phyloP scores from a whole-genome alignment of 2,113 vertebrate genomes.

The Ondatra zibethicus region DNA sequence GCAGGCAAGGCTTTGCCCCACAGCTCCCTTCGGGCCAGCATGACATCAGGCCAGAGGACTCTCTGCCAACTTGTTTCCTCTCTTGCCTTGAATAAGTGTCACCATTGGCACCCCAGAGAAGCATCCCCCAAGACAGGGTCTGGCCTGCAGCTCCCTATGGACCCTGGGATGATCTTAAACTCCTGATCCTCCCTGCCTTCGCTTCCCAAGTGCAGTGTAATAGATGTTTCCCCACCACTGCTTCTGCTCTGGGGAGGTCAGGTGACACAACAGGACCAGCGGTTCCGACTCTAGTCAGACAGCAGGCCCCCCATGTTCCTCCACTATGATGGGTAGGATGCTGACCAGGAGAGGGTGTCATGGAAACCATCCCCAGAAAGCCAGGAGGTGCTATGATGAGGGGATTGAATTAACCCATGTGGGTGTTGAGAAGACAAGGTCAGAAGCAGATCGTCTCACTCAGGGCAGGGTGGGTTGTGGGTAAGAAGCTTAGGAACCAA shows the following conservation, averaged over 20 bases:
- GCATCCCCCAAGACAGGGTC: not conserved
- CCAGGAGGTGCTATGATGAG: accelerated
- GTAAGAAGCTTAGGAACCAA: not conserved
- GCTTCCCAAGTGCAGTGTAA: too few relatives aligned
- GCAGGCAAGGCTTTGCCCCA: not conserved
- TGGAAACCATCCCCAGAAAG: not conserved
- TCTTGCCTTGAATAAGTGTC: accelerated
- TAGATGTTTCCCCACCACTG: not conserved
- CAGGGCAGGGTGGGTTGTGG: not conserved
- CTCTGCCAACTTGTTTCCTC: not conserved
- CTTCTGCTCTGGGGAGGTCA: not conserved
- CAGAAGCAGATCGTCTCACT: accelerated
- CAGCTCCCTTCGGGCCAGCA: accelerated
- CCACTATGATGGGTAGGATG: not conserved
- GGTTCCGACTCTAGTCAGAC: not conserved
- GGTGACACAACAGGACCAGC: not conserved
- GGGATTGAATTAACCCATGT: not conserved
- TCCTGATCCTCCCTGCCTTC: not conserved
- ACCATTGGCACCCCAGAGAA: not conserved
- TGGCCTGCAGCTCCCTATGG: not conserved
- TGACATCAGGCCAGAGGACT: not conserved
- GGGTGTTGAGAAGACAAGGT: not conserved
- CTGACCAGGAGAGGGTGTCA: not conserved
- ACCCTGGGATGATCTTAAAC: not conserved
- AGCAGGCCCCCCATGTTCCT: not conserved